Base-by-base conservation (phyloP, 1,140 invertebrate species). In the Drosophila nigrodunni region DNA sequence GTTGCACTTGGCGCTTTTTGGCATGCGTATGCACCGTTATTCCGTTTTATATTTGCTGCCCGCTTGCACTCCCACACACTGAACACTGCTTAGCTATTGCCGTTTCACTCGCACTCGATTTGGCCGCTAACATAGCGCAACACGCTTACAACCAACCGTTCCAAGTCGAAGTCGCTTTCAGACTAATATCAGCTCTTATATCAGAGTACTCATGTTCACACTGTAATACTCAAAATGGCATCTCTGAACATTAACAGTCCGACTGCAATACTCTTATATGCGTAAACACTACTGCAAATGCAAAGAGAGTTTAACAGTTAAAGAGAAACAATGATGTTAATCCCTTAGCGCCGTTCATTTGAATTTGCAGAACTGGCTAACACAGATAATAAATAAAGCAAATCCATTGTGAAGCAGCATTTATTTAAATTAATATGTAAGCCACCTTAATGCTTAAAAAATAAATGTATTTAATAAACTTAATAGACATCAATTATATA, bases 21-120 rank as follows among this genome's bases (percentile, higher is more conserved):
- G 37, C 69, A 64, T 76, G 54, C 69, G 71, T 72, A 66, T 76
- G 74, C 74, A 76, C 74, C 74, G 74, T 72, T 76, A 76, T 73
- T 50, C 60, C 65, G 71, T 57, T 49, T 66, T 72, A 25, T 18
- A 71, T 71, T 59, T 64, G 46, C 62, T 67, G 55, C 64, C 43
- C 54, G 11, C 58, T 72, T 41, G 55, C 70, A 60, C 70, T 60
- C 71, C 65, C 46, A 75, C 73, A 73, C 70, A 35, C 41, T 30
- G 11, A 57, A 30, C 55, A 41, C 64, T 62, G 43, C 46, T 70
- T 68, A 21, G 39, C 37, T 75, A 64, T 75, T 75, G 73, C 67
- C 67, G 50, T 71, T 64, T 76, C 73, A 59, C 60, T 76, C 68
- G 47, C 73, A 76, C 73, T 37, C 54, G 54, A 46, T 59, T 55